Evolutionary conservation across 2,888 invertebrate species (phyloP), one percentile per base, ranked within the genome.

Genomic region (Pammene fasciana): DNA sequence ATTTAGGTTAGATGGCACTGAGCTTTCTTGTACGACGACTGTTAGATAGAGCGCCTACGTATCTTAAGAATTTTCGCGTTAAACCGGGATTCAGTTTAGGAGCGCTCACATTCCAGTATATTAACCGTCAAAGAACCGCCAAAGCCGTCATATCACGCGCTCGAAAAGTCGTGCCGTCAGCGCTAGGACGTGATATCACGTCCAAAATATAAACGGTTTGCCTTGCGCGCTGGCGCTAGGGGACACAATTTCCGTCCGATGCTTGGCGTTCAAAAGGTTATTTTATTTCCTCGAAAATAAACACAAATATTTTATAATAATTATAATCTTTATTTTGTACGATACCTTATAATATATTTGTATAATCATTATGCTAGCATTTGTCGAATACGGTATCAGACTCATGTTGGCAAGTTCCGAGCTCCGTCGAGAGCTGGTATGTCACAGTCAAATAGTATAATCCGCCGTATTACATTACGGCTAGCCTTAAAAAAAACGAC

Each of bases 351-450:
- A 68, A 64, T 68, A 64, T 50, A 68, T 68, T 68, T 65, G 62
- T 64, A 59, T 65, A 68, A 65, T 46, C 34, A 65, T 54, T 54
- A 64, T 18, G 68, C 68, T 65, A 64, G 56, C 56, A 43, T 48
- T 77, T 75, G 75, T 74, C 75, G 68, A 76, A 74, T 74, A 78
- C 79, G 79, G 79, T 75, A 81, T 86, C 89, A 89, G 89, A 88
- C 88, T 89, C 88, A 81, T 83, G 83, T 83, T 82, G 89, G 89
- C 89, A 87, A 88, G 88, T 76, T 76, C 73, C 76, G n/a, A 48
- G 41, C 62, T 55, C 54, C 11, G 13, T 54, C 13, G 13, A 11
- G 38, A 10, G 43, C 34, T 16, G n/a, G 18, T 11, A n/a, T 6
- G n/a, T 5, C 9, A 13, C 41, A 9, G 11, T n/a, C 34, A 50